Base-by-base conservation (phyloP, 2,797 vertebrate genomes). In the Schizopygopsis pylzovi region DNA sequence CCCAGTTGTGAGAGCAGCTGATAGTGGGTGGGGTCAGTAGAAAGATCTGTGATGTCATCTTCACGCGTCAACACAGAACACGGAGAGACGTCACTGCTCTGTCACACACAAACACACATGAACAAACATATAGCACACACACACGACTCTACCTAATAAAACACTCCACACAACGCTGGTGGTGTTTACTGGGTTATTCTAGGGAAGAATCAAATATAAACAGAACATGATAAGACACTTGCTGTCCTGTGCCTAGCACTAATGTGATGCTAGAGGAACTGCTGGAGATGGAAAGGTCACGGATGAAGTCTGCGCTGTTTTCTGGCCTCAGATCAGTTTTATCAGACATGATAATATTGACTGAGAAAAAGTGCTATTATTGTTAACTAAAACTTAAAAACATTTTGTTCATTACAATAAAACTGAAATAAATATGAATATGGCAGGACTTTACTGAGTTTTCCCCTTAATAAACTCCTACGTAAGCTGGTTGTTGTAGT, bases 1-100 rank as follows among this genome's bases (percentile, higher is more conserved):
- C 98, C 98, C 92, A 99, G 96, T 94, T 98, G 96, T 45, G 95
- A 94, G 90, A 98, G 96, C n/a, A 99, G 95, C 92, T 98, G 97
- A 95, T 99, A 99, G 91, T 98, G 97, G 91, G 96, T 93, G 2
- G 96, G 94, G 82, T 96, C 94, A 5, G 95, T 92, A 4, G 97
- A 97, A 87, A 96, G 93, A 73, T 95, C 92, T 59, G 96, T 92
- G 91, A 95, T 86, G 91, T 96, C 96, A 93, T 95, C 94, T 18
- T 93, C 91, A 89, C 92, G 93, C 54, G 93, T 93, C 86, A 95
- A 93, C 87, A 96, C 93, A 83, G 96, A 96, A 91, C 92, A 95
- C 86, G 95, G 89, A 83, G 95, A 92, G 85, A 95, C 91, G 83
- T 96, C 96, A 88, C 95, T 95, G 91, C 96, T 95, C 97, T 98